Evolutionary conservation across 2,797 vertebrate genomes (phyloP).

Genomic region (Sardinella longiceps): DNA sequence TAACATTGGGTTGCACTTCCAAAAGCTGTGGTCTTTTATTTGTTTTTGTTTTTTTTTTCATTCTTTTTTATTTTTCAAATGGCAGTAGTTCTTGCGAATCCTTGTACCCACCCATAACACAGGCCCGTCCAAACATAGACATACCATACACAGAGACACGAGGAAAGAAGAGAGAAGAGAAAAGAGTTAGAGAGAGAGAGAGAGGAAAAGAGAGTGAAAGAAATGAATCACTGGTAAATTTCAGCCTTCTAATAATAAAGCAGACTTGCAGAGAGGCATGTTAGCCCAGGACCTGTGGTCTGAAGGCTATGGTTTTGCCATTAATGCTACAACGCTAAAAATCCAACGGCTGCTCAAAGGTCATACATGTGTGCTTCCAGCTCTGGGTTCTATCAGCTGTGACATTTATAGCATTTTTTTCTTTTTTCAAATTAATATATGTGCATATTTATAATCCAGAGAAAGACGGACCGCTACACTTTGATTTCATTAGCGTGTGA

Average conservation of each 20-base stretch:
- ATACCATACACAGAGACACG: neutral
- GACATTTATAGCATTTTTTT: constrained; percentile 71
- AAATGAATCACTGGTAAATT: constrained; percentile 5
- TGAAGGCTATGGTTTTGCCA: constrained; percentile 55
- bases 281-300: constrained; percentile 53
- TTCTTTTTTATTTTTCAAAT: neutral
- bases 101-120: constrained; percentile 26
- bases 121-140: constrained; percentile 12
- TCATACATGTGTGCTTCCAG: constrained; percentile 59
- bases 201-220: neutral
- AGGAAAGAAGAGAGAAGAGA: neutral
- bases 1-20: neutral
- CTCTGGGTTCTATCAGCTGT: constrained; percentile 72
- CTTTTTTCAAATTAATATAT: constrained; percentile 65
- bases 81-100: neutral
- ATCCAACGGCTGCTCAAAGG: constrained; percentile 62
- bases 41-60: neutral
- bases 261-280: constrained; percentile 18
- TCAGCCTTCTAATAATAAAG: constrained; percentile 43
- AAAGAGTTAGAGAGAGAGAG: neutral
- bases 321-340: constrained; percentile 53
- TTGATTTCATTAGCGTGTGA: constrained; percentile 69
- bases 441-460: constrained; percentile 65
- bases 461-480: constrained; percentile 58
- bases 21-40: neutral